These are phyloP conservation scores for Pecten maximus DNA, from an alignment of 2,888 invertebrate species.

Conservation along the genomic window DNA sequence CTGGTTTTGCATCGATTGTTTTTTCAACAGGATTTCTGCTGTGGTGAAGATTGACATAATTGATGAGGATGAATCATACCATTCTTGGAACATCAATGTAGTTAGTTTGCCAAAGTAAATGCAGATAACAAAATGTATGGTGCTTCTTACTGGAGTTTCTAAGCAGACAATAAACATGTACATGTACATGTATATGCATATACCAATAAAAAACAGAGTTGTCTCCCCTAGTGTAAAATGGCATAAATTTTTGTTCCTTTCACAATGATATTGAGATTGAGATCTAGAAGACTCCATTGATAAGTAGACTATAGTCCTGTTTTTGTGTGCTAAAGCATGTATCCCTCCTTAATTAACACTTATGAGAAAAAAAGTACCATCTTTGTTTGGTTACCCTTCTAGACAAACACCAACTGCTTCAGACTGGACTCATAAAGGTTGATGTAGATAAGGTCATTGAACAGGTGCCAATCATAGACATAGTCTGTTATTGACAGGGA, in stretches of 20 bases:
- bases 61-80: conserved; percentile 6
- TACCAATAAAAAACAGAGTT: background rate
- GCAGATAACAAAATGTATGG: background rate
- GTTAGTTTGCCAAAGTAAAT: background rate
- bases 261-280: too few species aligned
- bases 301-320: background rate
- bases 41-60: background rate
- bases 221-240: background rate
- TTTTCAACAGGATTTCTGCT: background rate
- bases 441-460: background rate
- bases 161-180: background rate
- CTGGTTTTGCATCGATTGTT: background rate
- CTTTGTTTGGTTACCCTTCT: background rate
- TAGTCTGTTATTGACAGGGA: conserved; percentile 17
- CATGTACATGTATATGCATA: background rate
- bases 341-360: too few species aligned
- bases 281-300: too few species aligned
- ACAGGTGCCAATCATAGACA: background rate
- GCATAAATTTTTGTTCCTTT: background rate
- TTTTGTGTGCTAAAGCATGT: background rate
- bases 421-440: conserved; percentile 15
- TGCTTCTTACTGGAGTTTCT: background rate
- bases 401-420: background rate
- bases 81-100: background rate
- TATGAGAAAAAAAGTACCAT: too few species aligned